These are phyloP conservation scores for Trichacis sp. DNA, from an alignment of 2,888 invertebrate species.

Conservation along the genomic window DNA sequence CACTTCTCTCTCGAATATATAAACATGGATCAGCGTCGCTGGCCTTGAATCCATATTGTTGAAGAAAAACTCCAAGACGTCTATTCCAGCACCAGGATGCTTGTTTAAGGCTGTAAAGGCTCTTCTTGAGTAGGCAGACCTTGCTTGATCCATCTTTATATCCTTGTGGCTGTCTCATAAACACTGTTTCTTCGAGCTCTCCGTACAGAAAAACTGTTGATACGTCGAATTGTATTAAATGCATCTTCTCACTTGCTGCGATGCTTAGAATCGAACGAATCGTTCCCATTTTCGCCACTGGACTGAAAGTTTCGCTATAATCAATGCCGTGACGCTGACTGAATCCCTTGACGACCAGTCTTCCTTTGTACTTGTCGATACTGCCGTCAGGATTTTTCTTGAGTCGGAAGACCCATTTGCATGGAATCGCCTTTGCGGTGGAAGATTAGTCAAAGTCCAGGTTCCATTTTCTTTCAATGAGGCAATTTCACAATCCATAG, in stretches of 20 bases:
- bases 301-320: slow-evolving; percentile 52
- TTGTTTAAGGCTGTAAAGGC: slow-evolving; percentile 54
- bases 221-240: slow-evolving; percentile 50
- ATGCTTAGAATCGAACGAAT: slow-evolving; percentile 47
- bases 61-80: slow-evolving; percentile 20
- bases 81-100: slow-evolving; percentile 49
- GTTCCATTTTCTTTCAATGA: slow-evolving; percentile 54
- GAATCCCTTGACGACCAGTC: slow-evolving; percentile 54
- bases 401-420: slow-evolving; percentile 40
- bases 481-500: slow-evolving; percentile 50
- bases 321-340: slow-evolving; percentile 46
- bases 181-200: slow-evolving; percentile 42
- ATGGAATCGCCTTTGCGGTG: slow-evolving; percentile 45
- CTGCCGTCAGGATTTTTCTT: slow-evolving; percentile 52
- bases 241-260: slow-evolving; percentile 47
- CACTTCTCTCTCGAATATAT: slow-evolving; percentile 17
- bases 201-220: slow-evolving; percentile 45
- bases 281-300: slow-evolving; percentile 48
- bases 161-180: slow-evolving; percentile 48
- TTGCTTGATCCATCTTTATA: slow-evolving; percentile 33
- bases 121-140: slow-evolving; percentile 47
- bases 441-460: slow-evolving; percentile 46
- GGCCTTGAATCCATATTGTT: slow-evolving; percentile 15
- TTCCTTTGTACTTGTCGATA: slow-evolving; percentile 49
- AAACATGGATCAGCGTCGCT: slow-evolving; percentile 32